Conservation (phyloP, 2,797 vertebrate genomes). For the Fringilla coelebs region DNA sequence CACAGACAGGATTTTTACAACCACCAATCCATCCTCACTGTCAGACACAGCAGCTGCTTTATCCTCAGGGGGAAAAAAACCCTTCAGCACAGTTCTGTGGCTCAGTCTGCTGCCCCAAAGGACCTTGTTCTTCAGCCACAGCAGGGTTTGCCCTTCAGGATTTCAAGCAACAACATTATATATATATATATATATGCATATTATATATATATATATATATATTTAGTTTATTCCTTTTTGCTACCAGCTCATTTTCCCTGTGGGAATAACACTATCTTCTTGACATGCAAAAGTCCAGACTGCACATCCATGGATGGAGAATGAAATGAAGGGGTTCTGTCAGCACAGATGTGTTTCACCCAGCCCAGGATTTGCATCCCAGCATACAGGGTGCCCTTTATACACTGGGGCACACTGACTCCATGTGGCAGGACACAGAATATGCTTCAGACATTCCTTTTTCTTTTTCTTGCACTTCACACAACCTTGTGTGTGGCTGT, state of each 20-base stretch:
- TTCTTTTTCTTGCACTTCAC: background rate
- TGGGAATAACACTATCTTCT: background rate
- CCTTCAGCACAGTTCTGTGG: background rate
- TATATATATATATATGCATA: background rate
- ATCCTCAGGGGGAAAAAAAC: background rate
- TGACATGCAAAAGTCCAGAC: conserved; percentile 5
- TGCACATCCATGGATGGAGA: background rate
- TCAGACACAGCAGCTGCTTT: conserved; percentile 29
- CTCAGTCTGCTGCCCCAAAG: background rate
- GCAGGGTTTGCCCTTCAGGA: background rate
- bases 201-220: background rate
- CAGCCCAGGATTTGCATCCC: background rate
- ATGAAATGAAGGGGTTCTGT: background rate
- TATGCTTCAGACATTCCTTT: background rate
- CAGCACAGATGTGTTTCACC: background rate
- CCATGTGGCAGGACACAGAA: conserved; percentile 19
- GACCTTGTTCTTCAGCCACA: background rate
- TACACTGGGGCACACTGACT: conserved; percentile 36
- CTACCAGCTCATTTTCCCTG: background rate
- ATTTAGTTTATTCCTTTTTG: background rate
- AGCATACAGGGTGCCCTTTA: background rate
- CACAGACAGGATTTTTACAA: conserved; percentile 44
- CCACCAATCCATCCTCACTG: background rate
- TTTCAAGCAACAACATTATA: background rate
- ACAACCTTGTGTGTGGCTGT: background rate